Conservation (phyloP, 2,113 vertebrate genomes). For the Cheilinus undulatus region DNA sequence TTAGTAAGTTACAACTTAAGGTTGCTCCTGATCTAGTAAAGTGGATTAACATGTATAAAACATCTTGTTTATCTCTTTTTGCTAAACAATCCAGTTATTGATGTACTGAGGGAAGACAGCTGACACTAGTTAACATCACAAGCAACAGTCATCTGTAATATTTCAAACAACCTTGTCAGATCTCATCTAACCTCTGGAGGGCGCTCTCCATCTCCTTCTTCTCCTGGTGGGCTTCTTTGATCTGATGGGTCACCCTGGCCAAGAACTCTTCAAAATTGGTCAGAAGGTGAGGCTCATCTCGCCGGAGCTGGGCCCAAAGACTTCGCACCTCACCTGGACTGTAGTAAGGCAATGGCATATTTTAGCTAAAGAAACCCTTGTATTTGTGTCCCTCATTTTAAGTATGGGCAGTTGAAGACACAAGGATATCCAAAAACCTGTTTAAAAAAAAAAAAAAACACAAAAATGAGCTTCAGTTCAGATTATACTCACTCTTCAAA, state of each 20-base stretch:
- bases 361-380: background rate
- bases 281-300: constrained; percentile 89
- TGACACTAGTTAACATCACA: too few species aligned
- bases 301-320: constrained; percentile 89
- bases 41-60: too few species aligned
- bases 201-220: constrained; percentile 89
- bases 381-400: background rate
- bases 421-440: too few species aligned
- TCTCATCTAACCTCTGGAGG: constrained; percentile 92
- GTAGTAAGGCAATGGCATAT: constrained; percentile 19
- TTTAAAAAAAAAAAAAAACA: background rate
- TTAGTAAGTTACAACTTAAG: too few species aligned
- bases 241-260: constrained; percentile 87
- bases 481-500: constrained; percentile 90
- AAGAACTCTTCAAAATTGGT: constrained; percentile 93
- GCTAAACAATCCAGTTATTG: too few species aligned
- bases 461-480: too few species aligned
- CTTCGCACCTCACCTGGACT: constrained; percentile 88
- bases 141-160: too few species aligned
- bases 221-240: constrained; percentile 91
- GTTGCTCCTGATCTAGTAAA: too few species aligned
- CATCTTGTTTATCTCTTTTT: too few species aligned
- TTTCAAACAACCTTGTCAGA: too few species aligned
- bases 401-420: background rate
- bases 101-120: too few species aligned